Evolutionary conservation across 1,140 invertebrate species (phyloP).

Genomic region (Diabrotica virgifera): DNA sequence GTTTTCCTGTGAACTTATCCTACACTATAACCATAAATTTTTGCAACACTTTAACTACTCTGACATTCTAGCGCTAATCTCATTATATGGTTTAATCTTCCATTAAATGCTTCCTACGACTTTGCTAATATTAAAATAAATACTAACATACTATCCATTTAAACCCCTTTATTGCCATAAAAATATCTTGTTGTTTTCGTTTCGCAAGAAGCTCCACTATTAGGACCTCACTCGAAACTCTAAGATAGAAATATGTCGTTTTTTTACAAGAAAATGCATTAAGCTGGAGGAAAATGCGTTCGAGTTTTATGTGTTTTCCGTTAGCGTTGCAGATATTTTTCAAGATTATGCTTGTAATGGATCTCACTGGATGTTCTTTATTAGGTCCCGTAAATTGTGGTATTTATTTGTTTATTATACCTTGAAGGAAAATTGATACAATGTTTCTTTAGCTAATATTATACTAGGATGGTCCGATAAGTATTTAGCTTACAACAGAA

Average conservation of each 20-base stretch:
- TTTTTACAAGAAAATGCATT: slow-evolving; percentile 9
- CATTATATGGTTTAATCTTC: no score
- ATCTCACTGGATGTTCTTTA: not conserved
- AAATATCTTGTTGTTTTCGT: not conserved
- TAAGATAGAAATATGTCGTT: not conserved
- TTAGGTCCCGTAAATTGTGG: not conserved
- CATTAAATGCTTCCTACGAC: no score
- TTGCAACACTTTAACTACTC: no score
- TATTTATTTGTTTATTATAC: not conserved
- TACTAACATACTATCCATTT: no score
- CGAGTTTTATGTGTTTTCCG: slow-evolving; percentile 10
- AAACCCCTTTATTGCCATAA: no score
- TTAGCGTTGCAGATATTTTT: not conserved
- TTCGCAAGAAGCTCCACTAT: slow-evolving; percentile 5
- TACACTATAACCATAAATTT: no score
- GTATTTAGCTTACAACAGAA: no score
- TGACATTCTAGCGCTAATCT: no score
- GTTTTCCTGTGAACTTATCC: no score
- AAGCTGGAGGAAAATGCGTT: not conserved
- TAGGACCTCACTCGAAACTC: not conserved
- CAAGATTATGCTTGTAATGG: slow-evolving; percentile 7
- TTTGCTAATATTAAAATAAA: no score
- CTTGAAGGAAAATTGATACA: not conserved
- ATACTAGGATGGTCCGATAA: no score
- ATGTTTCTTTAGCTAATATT: not conserved